Evolutionary conservation across 2,797 vertebrate species (phyloP).

Genomic region (Dipus sagitta): DNA sequence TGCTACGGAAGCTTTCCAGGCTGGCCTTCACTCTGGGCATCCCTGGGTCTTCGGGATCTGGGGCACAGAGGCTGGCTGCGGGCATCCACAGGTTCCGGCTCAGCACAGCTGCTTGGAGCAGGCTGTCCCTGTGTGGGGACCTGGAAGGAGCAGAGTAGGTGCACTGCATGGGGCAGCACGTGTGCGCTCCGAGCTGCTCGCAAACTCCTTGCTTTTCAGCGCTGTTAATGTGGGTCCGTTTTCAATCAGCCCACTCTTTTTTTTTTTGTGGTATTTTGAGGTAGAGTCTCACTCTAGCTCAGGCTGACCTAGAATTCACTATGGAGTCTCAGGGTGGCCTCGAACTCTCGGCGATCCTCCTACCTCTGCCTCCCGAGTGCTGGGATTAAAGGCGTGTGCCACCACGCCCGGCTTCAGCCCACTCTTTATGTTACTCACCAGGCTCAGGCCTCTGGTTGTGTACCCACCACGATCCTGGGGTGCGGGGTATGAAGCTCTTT

Average conservation of each 20-base stretch:
- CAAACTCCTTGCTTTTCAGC: too few species aligned
- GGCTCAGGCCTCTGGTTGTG: accelerated
- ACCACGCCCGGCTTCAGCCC: too few species aligned
- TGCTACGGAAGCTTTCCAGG: not conserved
- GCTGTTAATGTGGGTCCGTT: not conserved
- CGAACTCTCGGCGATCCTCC: too few species aligned
- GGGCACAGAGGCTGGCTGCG: not conserved
- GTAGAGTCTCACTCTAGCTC: too few species aligned
- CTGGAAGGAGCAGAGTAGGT: not conserved
- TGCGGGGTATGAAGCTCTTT: not conserved
- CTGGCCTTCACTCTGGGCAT: not conserved
- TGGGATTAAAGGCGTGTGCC: too few species aligned
- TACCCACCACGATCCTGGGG: too few species aligned
- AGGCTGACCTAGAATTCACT: too few species aligned
- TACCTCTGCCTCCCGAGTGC: too few species aligned
- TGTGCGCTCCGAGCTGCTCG: accelerated
- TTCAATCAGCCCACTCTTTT: not conserved
- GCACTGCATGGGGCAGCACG: accelerated
- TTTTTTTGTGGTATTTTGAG: too few species aligned
- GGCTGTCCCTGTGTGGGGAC: not conserved
- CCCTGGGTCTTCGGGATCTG: not conserved
- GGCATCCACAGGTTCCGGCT: too few species aligned
- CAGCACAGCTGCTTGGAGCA: accelerated
- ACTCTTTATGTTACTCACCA: not conserved
- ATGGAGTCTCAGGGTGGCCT: too few species aligned